Percentiles rank a stretch among this genome's conserved stretches.
phyloP scores from a whole-genome alignment of 2,113 vertebrate species.

The Otocyon megalotis region DNA sequence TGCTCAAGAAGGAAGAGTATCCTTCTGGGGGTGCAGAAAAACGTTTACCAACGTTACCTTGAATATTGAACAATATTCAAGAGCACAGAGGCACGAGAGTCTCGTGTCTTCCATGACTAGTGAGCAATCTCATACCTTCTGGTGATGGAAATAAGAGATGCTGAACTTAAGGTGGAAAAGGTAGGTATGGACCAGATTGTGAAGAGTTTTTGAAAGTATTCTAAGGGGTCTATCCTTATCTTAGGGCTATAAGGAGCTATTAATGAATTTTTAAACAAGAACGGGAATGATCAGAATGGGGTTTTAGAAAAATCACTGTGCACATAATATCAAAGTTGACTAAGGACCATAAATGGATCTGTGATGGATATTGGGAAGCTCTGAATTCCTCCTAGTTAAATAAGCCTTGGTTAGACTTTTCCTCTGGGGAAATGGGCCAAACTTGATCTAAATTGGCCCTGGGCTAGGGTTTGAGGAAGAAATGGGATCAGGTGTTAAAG shows the following conservation, averaged over 20 bases:
- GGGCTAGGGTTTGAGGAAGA: neutral
- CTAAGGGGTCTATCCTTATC: neutral
- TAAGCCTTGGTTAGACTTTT: constrained; percentile 13
- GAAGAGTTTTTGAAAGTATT: constrained; percentile 20
- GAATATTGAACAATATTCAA: too few species aligned
- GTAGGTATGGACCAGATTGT: neutral
- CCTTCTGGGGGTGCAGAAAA: too few species aligned
- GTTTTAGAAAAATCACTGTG: constrained; percentile 46
- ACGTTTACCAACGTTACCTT: too few species aligned
- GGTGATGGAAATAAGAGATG: constrained; percentile 11
- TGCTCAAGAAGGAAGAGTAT: neutral
- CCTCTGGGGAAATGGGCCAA: constrained; percentile 17
- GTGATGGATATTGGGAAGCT: neutral
- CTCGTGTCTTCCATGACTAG: constrained; percentile 7
- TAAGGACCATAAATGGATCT: constrained; percentile 3
- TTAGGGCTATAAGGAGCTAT: neutral
- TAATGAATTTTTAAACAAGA: constrained; percentile 48
- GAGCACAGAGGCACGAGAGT: neutral
- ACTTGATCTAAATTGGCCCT: constrained; percentile 12
- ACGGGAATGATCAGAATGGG: neutral
- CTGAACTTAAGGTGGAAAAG: neutral
- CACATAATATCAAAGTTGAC: constrained; percentile 36
- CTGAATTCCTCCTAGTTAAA: neutral
- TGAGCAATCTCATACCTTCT: neutral
- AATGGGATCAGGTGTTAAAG: neutral